phyloP scores from a whole-genome alignment of 2,113 vertebrate species.

The Clinocottus analis region DNA sequence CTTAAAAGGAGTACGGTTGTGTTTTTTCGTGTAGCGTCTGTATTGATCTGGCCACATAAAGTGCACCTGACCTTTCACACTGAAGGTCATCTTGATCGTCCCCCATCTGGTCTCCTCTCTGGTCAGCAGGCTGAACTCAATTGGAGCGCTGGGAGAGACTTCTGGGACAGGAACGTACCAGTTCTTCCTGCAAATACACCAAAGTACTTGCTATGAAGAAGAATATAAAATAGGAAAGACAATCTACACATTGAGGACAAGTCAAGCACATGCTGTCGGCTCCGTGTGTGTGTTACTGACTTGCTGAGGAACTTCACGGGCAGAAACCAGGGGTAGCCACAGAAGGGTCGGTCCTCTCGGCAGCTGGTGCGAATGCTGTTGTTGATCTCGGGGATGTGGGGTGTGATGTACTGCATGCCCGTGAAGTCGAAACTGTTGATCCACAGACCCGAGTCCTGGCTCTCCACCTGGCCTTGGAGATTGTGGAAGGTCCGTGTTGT shows the following conservation, averaged over 20 bases:
- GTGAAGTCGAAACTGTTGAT: slow-evolving; percentile 97
- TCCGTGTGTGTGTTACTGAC: slow-evolving; percentile 75
- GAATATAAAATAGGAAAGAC: background rate
- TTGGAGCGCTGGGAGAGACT: slow-evolving; percentile 84
- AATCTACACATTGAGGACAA: background rate
- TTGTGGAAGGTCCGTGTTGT: slow-evolving; percentile 88
- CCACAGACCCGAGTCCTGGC: slow-evolving; percentile 94
- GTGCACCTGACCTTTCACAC: slow-evolving; percentile 85
- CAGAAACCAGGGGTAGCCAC: slow-evolving; percentile 95
- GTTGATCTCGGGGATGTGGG: slow-evolving; percentile 92
- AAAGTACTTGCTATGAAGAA: background rate
- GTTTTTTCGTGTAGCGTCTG: background rate
- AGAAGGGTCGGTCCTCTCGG: slow-evolving; percentile 88
- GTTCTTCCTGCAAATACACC: slow-evolving; percentile 87
- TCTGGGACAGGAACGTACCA: slow-evolving; percentile 94
- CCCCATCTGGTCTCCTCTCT: slow-evolving; percentile 87
- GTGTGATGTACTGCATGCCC: slow-evolving; percentile 90
- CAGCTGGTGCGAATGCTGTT: slow-evolving; percentile 88
- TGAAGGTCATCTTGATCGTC: slow-evolving; percentile 88
- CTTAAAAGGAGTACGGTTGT: no score
- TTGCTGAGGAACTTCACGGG: slow-evolving; percentile 93
- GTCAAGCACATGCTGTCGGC: background rate
- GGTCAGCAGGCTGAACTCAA: slow-evolving; percentile 88
- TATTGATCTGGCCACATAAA: background rate
- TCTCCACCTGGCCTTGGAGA: slow-evolving; percentile 87